Percentiles rank a stretch among this genome's conserved stretches.
Conservation (phyloP, 2,113 vertebrate species). For the Mus pahari region DNA sequence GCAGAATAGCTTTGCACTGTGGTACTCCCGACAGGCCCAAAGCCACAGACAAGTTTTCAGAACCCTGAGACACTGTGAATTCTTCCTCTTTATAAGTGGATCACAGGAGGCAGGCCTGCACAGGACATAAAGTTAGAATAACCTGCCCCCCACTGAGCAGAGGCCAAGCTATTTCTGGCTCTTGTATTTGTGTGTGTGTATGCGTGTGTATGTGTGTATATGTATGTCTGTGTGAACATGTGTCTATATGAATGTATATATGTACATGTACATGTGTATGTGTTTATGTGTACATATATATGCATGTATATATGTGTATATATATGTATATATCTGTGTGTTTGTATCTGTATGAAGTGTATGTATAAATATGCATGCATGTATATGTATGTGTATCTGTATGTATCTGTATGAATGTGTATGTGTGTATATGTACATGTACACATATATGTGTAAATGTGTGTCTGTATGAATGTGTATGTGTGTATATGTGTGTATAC, state of each 20-base stretch:
- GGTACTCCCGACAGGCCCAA: not conserved
- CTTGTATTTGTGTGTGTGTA: not conserved
- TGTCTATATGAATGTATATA: no score
- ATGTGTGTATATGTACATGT: not conserved
- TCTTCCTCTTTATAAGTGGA: not conserved
- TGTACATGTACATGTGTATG: not conserved
- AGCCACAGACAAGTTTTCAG: not conserved
- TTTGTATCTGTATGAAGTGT: not conserved
- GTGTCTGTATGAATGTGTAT: not conserved
- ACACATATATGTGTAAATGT: no score
- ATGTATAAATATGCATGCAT: not conserved
- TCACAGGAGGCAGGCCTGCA: not conserved
- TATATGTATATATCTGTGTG: not conserved
- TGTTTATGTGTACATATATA: not conserved
- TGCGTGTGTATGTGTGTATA: not conserved
- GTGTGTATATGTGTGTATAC: rapidly evolving
- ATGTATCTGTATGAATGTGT: not conserved
- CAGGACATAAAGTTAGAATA: not conserved
- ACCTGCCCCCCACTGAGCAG: rapidly evolving
- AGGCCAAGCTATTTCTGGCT: not conserved
- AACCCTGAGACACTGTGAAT: not conserved
- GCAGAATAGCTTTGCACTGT: not conserved
- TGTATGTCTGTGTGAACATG: not conserved
- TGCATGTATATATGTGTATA: not conserved
- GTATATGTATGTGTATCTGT: not conserved